These are phyloP conservation scores for Mythimna lalbum DNA, from an alignment of 2,888 invertebrate genomes.

Conservation along the genomic window DNA sequence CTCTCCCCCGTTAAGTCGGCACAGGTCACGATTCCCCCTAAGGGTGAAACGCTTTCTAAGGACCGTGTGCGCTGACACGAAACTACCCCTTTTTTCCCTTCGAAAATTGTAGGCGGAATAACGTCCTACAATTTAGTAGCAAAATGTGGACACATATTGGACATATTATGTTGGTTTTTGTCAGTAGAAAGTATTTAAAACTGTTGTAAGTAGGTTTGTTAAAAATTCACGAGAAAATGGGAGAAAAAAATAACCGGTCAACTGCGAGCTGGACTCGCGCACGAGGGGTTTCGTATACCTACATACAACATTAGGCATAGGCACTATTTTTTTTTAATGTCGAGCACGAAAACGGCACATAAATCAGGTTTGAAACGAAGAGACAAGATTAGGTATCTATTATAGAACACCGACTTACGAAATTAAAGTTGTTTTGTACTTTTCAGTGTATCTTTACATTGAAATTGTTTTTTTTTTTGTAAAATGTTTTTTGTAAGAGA, in stretches of 20 bases:
- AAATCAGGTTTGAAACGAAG: too few species aligned
- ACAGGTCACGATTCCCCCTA: slow-evolving; percentile 71
- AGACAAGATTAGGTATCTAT: too few species aligned
- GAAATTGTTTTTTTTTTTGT: too few species aligned
- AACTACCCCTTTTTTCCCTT: slow-evolving; percentile 45
- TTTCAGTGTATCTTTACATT: too few species aligned
- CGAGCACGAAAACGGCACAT: too few species aligned
- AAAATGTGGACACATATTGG: slow-evolving; percentile 25
- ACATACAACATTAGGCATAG: too few species aligned
- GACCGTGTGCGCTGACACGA: slow-evolving; percentile 59
- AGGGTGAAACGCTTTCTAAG: slow-evolving; percentile 60
- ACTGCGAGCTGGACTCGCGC: too few species aligned
- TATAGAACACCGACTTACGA: too few species aligned
- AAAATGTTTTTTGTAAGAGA: too few species aligned
- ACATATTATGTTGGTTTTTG: neutral
- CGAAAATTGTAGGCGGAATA: slow-evolving; percentile 34
- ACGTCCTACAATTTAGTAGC: slow-evolving; percentile 26
- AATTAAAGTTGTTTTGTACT: too few species aligned
- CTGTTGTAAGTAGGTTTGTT: neutral
- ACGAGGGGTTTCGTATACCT: too few species aligned
- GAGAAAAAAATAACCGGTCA: neutral
- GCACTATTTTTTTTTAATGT: too few species aligned
- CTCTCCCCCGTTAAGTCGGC: slow-evolving; percentile 57
- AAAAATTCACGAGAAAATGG: neutral
- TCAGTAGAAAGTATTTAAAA: neutral